Evolutionary conservation across 2,888 invertebrate genomes (phyloP).

Genomic region (Eristalis arbustorum): DNA sequence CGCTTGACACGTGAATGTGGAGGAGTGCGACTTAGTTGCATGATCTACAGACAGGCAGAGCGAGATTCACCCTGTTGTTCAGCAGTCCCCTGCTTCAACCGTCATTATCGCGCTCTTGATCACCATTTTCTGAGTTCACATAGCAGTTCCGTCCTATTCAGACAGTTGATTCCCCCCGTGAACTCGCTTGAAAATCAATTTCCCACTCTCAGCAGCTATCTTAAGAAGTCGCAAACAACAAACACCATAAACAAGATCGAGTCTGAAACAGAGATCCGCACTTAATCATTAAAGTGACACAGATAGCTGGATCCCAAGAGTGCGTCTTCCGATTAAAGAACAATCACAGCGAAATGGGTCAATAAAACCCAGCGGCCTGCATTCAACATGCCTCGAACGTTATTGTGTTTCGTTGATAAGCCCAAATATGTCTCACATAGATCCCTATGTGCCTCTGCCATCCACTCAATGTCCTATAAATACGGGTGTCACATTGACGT

Average conservation of each 20-base stretch:
- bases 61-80: too few relatives aligned
- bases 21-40: too few relatives aligned
- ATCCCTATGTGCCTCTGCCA: neutral
- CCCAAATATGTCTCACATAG: slow-evolving; percentile 15
- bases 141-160: neutral
- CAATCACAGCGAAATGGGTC: neutral
- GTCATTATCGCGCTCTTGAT: neutral
- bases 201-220: neutral
- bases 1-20: too few relatives aligned
- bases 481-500: neutral
- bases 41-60: too few relatives aligned
- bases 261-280: neutral
- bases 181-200: neutral
- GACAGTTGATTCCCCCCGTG: neutral
- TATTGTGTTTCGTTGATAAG: slow-evolving; percentile 53
- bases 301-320: neutral
- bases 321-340: slow-evolving; percentile 13
- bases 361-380: neutral
- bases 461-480: slow-evolving; percentile 27
- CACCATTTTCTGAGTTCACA: neutral
- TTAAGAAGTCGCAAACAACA: neutral
- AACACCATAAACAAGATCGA: neutral
- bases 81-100: neutral
- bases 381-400: neutral
- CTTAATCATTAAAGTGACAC: neutral